A percentile compares a stretch with the other conserved stretches of the same genome.
phyloP scores from a whole-genome alignment of 2,797 vertebrate genomes.

The Periparus ater region DNA sequence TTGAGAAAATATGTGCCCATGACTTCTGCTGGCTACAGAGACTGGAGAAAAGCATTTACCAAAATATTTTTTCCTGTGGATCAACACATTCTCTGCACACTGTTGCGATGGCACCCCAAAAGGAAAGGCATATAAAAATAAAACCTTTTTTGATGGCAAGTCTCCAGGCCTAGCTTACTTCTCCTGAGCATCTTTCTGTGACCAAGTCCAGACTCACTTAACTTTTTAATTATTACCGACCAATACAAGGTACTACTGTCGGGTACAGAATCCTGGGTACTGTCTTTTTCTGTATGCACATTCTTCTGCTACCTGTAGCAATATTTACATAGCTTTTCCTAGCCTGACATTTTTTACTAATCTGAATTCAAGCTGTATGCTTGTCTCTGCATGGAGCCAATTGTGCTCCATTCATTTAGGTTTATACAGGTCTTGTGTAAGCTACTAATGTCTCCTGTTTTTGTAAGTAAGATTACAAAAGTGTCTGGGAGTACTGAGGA shows the following conservation, averaged over 20 bases:
- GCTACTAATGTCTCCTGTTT: neutral
- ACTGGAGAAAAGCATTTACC: neutral
- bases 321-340: neutral
- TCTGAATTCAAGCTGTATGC: neutral
- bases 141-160: neutral
- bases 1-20: neutral
- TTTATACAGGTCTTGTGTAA: neutral
- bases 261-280: neutral
- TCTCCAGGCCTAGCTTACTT: neutral
- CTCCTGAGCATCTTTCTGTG: neutral
- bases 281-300: neutral
- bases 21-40: neutral
- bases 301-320: neutral
- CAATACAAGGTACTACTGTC: neutral
- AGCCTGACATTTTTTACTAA: neutral
- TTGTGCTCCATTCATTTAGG: neutral
- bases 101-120: neutral
- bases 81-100: neutral
- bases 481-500: neutral
- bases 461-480: neutral
- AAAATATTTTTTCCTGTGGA: neutral
- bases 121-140: neutral
- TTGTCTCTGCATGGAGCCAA: neutral
- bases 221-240: neutral
- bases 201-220: neutral